These are phyloP conservation scores for Ochotona curzoniae DNA, from an alignment of 2,113 vertebrate species.

Conservation along the genomic window DNA sequence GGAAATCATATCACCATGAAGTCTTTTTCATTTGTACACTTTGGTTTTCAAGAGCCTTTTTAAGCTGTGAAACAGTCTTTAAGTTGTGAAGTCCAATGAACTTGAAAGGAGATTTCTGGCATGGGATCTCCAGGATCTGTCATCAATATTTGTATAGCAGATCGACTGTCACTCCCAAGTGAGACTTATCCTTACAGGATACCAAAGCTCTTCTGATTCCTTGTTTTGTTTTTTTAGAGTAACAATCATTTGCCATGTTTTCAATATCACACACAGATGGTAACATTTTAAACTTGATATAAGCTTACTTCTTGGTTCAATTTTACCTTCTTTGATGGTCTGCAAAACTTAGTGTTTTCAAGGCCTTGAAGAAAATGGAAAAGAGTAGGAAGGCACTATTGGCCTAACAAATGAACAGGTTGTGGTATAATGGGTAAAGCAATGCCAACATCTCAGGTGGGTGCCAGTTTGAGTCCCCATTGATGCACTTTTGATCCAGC, in stretches of 20 bases:
- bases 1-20: not conserved
- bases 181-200: not conserved
- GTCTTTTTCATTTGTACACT: not conserved
- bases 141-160: too few relatives aligned
- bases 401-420: not conserved
- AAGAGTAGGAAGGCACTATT: not conserved
- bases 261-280: not conserved
- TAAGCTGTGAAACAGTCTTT: not conserved
- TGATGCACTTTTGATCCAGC: too few relatives aligned
- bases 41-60: conserved; percentile 17
- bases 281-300: not conserved
- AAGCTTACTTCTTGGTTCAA: not conserved
- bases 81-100: not conserved
- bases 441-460: too few relatives aligned
- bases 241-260: not conserved
- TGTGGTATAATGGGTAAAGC: too few relatives aligned
- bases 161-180: not conserved
- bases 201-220: not conserved
- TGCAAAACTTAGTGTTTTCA: conserved; percentile 20
- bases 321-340: not conserved
- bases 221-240: not conserved
- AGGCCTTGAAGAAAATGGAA: not conserved
- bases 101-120: not conserved
- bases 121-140: not conserved
- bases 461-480: too few relatives aligned